Base-by-base conservation (phyloP, 37 sponge, comb jelly and placozoan species). In the Haliclona indistincta region DNA sequence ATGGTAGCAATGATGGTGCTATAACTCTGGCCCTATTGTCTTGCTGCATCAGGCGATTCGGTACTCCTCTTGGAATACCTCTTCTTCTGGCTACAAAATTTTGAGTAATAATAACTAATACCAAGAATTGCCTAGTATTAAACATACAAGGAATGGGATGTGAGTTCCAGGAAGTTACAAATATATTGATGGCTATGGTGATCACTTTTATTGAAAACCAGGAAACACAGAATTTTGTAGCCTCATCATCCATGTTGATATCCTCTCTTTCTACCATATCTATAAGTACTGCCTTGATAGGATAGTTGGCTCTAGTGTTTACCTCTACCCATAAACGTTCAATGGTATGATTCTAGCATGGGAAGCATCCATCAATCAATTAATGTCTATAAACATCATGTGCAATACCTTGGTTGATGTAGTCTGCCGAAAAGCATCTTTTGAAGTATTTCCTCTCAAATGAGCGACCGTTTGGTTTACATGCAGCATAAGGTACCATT, bases 291-390 rank as follows among this genome's bases (percentile, higher is more conserved):
- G 52, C 25, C 56, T 87, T 87, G 30, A 87, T 44, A 26, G 88
- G 89, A 17, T 82, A 81, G 47, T 75, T 82, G 11, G 82, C 89
- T 41, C 89, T 5, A 11, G 39, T 19, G 47, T 88, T 86, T 22
- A 86, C 64, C 34, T 86, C 87, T 25, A 63, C 69, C 87, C 87
- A 86, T 23, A 80, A 35, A 19, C 67, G 61, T 67, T 81, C 72
- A 39, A 76, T 53, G 22, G 23, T 60, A 38, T 76, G 82, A 42
- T 82, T 72, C 77, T 81, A 58, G 23, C 55, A 25, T 42, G 29
- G 37, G 8, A 72, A 38, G 54, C 6, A 29, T 17, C 52, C 7
- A 55, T 55, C 56, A 2, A 55, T 4, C 34, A 0, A 15, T 8
- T 38, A 0, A 58, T 10, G 34, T 13, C 61, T 22, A 13, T 3